A percentile compares a stretch with the other conserved stretches of the same genome.
These are phyloP conservation scores for Emberiza fucata DNA, from an alignment of 2,113 vertebrate genomes.

Conservation along the genomic window DNA sequence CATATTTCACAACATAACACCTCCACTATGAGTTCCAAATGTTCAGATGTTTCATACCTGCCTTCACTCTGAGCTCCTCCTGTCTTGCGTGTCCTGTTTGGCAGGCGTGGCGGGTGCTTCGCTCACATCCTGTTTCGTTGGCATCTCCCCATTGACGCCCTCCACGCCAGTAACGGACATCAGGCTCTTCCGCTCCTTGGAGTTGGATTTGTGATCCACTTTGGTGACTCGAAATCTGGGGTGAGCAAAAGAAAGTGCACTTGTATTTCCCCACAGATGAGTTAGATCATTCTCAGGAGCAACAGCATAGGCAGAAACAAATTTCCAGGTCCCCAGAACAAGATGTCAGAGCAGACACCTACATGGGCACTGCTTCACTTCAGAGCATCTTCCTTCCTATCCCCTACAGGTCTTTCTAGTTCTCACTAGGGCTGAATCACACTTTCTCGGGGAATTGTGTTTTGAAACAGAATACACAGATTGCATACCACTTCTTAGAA, in stretches of 20 bases:
- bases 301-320: neutral
- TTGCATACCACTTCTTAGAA: neutral
- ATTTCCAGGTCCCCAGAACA: neutral
- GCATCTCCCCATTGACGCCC: conserved; percentile 76
- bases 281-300: neutral
- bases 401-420: neutral
- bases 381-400: neutral
- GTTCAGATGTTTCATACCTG: neutral
- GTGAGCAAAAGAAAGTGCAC: neutral
- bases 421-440: neutral
- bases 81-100: conserved; percentile 51
- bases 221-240: conserved; percentile 93
- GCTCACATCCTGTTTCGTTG: neutral
- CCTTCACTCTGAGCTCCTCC: conserved; percentile 70
- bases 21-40: neutral
- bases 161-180: conserved; percentile 64
- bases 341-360: neutral
- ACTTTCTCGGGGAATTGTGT: neutral
- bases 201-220: conserved; percentile 80
- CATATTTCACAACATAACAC: neutral
- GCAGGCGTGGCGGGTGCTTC: conserved; percentile 39
- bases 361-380: neutral
- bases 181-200: conserved; percentile 81
- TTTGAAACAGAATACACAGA: neutral
- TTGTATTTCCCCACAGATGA: neutral